Evolutionary conservation across 2,888 invertebrate genomes (phyloP), one percentile per base, ranked within the genome.

Genomic region (Phlogophora meticulosa): DNA sequence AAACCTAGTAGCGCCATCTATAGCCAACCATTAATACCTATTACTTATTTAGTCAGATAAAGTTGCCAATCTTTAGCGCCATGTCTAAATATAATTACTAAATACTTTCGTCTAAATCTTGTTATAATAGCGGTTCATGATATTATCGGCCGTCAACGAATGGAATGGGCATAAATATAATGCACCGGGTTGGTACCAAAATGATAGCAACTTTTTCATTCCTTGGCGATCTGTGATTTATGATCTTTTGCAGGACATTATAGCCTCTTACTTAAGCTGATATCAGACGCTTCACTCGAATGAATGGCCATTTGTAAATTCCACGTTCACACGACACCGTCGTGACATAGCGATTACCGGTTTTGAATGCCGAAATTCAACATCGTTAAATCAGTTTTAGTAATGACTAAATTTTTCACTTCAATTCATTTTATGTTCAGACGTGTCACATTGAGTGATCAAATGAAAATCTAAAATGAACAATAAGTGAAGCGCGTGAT

Each of bases 1-100:
- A 56, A 58, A 48, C 57, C 52, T 66, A 70, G 34, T 62, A 72
- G 69, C 72, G 81, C 63, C 82, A 63, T 74, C 56, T 74, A 81
- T 51, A 49, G 7, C 51, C 20, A 22, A 60, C 5, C 17, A 45
- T 71, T 52, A 72, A 45, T 24, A 42, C 56, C n/a, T 68, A 59
- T 24, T 40, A 71, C 46, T 34, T 65, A 75, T 61, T 34, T 57
- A 46, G 3, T 56, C 38, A 55, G 65, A 59, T 51, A 59, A 48
- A 60, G 52, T 59, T 55, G 48, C 53, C 42, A 55, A n/a, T 61
- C 7, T 46, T 36, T 52, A 70, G 76, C 59, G 55, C 36, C 45
- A 56, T 32, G 20, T 53, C 15, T 5, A 36, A 40, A 17, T 49
- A 3, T 49, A 32, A 32, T 13, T 13, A 22, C 28, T 32, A 28